Base-by-base conservation (phyloP, 2,797 vertebrate genomes). In the Toxotes lorentzi region DNA sequence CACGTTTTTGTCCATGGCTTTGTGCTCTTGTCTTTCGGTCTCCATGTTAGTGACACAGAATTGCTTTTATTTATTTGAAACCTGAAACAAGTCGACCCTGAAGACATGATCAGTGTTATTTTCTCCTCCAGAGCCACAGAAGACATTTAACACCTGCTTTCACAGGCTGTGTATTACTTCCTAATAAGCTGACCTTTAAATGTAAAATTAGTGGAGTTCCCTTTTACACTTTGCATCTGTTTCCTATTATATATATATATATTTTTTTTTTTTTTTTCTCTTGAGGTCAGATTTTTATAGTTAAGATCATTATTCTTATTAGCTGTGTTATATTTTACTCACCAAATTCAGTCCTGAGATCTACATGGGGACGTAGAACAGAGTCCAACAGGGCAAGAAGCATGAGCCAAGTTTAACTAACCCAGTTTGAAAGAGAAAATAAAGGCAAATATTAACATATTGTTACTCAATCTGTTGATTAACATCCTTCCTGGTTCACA, bases 141-240 rank as follows among this genome's bases (percentile, higher is more conserved):
- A 34, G 41, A 40, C 41, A 6, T 13, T 58, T 57, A 57, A 21
- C 8, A 35, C 27, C 41, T 47, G 50, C 16, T 64, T 59, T 51
- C 17, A 38, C 57, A 63, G 34, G 10, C 47, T 19, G 12, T 21
- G 23, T n/a, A 19, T 21, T 2, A 43, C 74, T 76, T 79, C 67
- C 53, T 27, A 30, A 21, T 56, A 34, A 81, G 34, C 16, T 53
- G 43, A 45, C 47, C 40, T 48, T 69, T 58, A 24, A 17, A n/a
- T 21, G n/a, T 50, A 38, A 56, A 48, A 69, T 27, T 32, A 21
- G 35, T 12, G 63, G 57, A 70, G 51, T 76, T 71, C 38, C 62
- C 62, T 56, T 53, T 24, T 27, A 3, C 30, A 24, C 12, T 34
- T 34, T 0, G 5, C 5, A 13, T 57, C 50, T 17, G 40, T 62